phyloP scores from a whole-genome alignment of 2,888 invertebrate genomes.

The Limnephilus marmoratus region DNA sequence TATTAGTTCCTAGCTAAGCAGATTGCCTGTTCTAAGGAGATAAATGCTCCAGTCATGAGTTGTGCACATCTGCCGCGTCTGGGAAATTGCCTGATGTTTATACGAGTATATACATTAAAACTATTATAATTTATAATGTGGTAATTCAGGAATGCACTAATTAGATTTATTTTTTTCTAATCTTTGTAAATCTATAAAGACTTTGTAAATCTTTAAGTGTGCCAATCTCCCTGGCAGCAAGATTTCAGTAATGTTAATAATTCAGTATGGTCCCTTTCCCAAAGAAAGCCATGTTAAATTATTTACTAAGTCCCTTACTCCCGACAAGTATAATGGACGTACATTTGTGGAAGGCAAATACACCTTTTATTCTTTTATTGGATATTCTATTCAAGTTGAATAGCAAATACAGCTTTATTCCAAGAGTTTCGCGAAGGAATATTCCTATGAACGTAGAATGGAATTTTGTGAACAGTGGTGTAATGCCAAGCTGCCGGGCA shows the following conservation, averaged over 20 bases:
- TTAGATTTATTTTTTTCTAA: too few relatives aligned
- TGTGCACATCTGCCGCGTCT: neutral
- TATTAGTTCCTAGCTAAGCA: too few relatives aligned
- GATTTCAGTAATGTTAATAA: constrained; percentile 19
- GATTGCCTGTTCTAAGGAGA: too few relatives aligned
- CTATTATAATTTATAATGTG: too few relatives aligned
- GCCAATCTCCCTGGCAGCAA: neutral
- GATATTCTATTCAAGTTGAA: constrained; percentile 32
- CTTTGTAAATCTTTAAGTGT: neutral
- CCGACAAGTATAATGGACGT: constrained; percentile 18
- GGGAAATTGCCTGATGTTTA: neutral
- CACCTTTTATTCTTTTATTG: constrained; percentile 34
- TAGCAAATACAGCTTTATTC: constrained; percentile 30
- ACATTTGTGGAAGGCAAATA: constrained; percentile 18
- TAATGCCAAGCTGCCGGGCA: neutral
- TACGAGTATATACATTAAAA: too few relatives aligned
- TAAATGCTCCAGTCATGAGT: too few relatives aligned
- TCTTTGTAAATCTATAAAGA: too few relatives aligned
- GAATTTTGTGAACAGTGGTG: neutral
- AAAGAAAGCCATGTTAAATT: constrained; percentile 10
- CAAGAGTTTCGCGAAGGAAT: neutral
- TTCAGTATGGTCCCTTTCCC: neutral
- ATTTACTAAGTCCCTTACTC: constrained; percentile 19
- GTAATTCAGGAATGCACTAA: neutral
- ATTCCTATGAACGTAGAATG: neutral